Evolutionary conservation across 2,113 vertebrate genomes (phyloP), one percentile per base, ranked within the genome.

Genomic region (Poeciliopsis retropinna): DNA sequence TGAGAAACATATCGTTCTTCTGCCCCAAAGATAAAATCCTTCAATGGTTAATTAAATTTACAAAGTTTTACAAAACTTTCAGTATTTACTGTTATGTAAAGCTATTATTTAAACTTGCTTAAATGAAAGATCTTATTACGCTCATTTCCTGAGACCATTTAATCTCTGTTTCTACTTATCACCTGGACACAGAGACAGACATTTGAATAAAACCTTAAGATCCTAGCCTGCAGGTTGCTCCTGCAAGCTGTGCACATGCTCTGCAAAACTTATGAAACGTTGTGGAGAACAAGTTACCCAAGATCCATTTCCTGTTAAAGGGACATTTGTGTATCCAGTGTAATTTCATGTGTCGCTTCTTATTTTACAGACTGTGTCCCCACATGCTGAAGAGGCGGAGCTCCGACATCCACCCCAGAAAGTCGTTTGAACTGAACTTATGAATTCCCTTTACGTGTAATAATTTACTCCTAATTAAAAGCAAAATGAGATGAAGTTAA

Each of bases 291-390:
- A 67, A 15, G 65, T 86, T 83, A 79, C 73, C 27, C 31, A 84
- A 76, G 60, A 29, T 60, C 41, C 14, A 28, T 17, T 5, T 25
- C 14, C 57, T 39, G 54, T 67, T 57, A 60, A 76, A 4, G 3
- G 64, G 82, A 63, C 44, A 60, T 74, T 70, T 67, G 30, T 32
- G 34, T 8, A 28, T 30, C 57, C 51, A 51, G 1, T 37, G 64
- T 60, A 73, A 79, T 81, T 41, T 70, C 61, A 93, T 84, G 10
- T 73, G 13, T 70, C 41, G 30, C 5, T 73, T 34, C 66, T 79
- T 76, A 70, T 92, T 76, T 87, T 78, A 67, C 82, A 96, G 5
- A 64, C 60, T 87, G 51, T 34, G 41, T 81, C 54, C 81, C 90
- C 11, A 85, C 81, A 72, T 91, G 91, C 72, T 92, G 84, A 91